phyloP scores from a whole-genome alignment of 2,797 vertebrate genomes.

The Prionace glauca region DNA sequence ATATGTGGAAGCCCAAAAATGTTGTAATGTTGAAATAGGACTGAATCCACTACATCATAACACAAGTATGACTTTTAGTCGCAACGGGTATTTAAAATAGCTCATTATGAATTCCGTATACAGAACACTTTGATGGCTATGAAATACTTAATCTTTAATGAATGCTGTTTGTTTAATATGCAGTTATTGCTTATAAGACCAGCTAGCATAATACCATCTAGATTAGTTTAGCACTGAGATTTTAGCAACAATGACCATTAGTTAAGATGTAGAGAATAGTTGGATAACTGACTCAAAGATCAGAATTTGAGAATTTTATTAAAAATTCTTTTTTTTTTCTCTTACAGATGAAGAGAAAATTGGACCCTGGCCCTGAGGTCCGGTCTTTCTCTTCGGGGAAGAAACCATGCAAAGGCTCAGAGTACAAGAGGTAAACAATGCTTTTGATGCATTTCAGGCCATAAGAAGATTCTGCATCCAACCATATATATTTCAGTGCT shows the following conservation, averaged over 20 bases:
- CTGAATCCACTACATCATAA: neutral
- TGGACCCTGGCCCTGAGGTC: slow-evolving; percentile 99
- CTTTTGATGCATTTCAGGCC: neutral
- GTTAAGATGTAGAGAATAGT: neutral
- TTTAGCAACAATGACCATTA: neutral
- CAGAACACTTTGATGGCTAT: neutral
- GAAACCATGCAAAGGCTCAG: slow-evolving; percentile 97
- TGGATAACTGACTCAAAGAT: neutral
- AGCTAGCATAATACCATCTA: neutral
- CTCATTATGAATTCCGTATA: neutral
- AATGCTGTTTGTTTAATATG: neutral
- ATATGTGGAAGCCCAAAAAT: neutral
- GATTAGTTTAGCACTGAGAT: neutral
- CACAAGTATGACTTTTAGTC: neutral
- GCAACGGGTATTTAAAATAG: neutral
- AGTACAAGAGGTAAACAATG: slow-evolving; percentile 83
- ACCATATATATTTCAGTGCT: neutral
- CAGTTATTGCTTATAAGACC: neutral
- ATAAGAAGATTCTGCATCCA: neutral
- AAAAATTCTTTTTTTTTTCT: slow-evolving; percentile 42
- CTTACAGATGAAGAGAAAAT: slow-evolving; percentile 99
- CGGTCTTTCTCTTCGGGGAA: slow-evolving; percentile 98
- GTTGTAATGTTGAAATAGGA: neutral
- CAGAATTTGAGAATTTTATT: neutral
- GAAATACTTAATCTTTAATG: neutral